These are phyloP conservation scores for Mesochorus sp. DNA, from an alignment of 2,888 invertebrate species.

Conservation along the genomic window DNA sequence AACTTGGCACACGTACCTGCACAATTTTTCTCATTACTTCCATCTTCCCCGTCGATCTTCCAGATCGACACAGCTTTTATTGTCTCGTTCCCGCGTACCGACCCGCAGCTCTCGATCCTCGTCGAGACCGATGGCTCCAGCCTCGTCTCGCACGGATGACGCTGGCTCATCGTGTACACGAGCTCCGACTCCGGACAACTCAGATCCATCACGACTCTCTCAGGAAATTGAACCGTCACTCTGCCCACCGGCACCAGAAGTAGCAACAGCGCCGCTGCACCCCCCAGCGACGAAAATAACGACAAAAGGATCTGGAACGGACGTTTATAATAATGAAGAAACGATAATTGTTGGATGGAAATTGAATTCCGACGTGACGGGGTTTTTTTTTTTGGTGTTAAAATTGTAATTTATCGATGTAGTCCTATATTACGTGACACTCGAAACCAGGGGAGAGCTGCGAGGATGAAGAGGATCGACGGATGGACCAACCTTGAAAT, in stretches of 20 bases:
- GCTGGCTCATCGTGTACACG: constrained; percentile 73
- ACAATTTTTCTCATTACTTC: too few species aligned
- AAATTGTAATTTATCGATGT: too few species aligned
- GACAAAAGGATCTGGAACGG: constrained; percentile 87
- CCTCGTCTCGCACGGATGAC: constrained; percentile 74
- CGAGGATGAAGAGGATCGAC: neutral
- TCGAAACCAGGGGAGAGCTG: too few species aligned
- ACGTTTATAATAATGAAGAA: constrained; percentile 58
- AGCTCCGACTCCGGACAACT: constrained; percentile 81
- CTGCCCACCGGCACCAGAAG: constrained; percentile 89
- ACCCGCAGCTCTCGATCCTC: constrained; percentile 79
- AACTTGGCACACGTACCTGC: constrained; percentile 85
- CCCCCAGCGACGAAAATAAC: constrained; percentile 87
- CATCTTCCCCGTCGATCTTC: neutral
- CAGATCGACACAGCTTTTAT: neutral
- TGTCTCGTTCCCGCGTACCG: constrained; percentile 38
- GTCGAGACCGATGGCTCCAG: constrained; percentile 68
- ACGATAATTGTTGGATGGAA: too few species aligned
- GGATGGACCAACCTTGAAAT: constrained; percentile 86
- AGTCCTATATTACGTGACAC: too few species aligned
- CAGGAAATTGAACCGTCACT: constrained; percentile 86
- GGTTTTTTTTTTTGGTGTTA: too few species aligned
- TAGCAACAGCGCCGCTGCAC: constrained; percentile 86
- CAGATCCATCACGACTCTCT: constrained; percentile 85
- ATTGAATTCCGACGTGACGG: too few species aligned